These are phyloP conservation scores for Apostichopus japonicus DNA, from an alignment of 35 echinoderm and acorn worm genomes.

Conservation along the genomic window DNA sequence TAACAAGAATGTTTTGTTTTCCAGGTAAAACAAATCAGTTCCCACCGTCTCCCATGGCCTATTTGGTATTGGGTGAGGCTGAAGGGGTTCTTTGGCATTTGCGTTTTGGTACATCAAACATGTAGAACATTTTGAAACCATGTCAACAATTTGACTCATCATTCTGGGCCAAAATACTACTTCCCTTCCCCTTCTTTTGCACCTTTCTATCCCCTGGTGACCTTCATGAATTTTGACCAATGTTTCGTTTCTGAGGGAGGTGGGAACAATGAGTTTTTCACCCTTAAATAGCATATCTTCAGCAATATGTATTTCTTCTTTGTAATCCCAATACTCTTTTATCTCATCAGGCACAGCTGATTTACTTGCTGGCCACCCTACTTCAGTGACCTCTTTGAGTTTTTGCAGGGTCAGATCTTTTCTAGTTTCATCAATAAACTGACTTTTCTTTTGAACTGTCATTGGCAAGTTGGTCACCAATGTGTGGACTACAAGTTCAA, in stretches of 20 bases:
- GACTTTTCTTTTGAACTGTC: not conserved
- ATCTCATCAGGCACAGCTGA: too few relatives aligned
- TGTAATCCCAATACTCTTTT: too few relatives aligned
- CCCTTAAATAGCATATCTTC: not conserved
- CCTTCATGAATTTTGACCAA: not conserved
- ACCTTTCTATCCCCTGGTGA: slow-evolving; percentile 17
- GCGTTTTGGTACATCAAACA: too few relatives aligned
- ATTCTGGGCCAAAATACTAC: slow-evolving; percentile 33
- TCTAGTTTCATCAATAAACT: slow-evolving; percentile 13
- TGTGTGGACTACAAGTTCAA: not conserved
- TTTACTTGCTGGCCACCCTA: not conserved
- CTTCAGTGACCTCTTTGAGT: not conserved
- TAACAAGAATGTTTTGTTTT: too few relatives aligned
- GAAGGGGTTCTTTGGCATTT: too few relatives aligned
- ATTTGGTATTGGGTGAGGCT: too few relatives aligned
- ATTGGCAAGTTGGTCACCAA: not conserved
- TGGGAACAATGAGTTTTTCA: slow-evolving; percentile 8
- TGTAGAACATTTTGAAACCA: slow-evolving; percentile 42
- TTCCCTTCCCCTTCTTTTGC: slow-evolving; percentile 1
- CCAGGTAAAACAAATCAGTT: too few relatives aligned
- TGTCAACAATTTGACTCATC: slow-evolving; percentile 26
- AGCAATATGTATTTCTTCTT: too few relatives aligned
- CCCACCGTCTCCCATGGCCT: too few relatives aligned
- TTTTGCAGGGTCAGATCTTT: not conserved
- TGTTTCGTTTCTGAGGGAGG: not conserved